Evolutionary conservation across 2,888 invertebrate genomes (phyloP).

Genomic region (Drosophila tanythrix): DNA sequence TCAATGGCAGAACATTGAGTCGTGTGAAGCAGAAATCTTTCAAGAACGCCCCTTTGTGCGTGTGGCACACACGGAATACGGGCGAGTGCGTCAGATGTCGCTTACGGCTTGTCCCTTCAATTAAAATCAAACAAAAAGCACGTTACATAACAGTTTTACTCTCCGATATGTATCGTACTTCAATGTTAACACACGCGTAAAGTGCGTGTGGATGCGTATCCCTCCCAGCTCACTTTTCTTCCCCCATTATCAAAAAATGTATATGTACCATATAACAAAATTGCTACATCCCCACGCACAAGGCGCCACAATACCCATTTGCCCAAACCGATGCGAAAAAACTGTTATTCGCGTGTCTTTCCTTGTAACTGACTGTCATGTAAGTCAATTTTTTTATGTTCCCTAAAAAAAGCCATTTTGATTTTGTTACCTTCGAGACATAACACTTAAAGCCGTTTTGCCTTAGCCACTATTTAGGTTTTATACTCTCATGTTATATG

Average conservation of each 20-base stretch:
- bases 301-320: conserved; percentile 1
- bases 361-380: conserved; percentile 3
- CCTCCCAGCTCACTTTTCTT: background rate
- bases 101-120: conserved; percentile 56
- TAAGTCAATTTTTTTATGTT: conserved; percentile 1
- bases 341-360: conserved; percentile 3
- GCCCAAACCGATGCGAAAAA: background rate
- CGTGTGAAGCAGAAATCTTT: conserved; percentile 22
- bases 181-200: conserved; percentile 59
- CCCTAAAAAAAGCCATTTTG: background rate
- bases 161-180: conserved; percentile 44
- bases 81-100: conserved; percentile 43
- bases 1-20: conserved; percentile 35
- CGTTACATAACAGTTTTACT: conserved; percentile 12
- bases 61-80: background rate
- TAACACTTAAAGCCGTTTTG: background rate
- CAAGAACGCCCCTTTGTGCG: background rate
- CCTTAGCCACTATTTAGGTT: background rate
- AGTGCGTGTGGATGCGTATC: conserved; percentile 24
- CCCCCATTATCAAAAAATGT: background rate
- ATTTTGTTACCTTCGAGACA: background rate
- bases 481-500: background rate
- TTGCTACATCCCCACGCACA: conserved; percentile 3
- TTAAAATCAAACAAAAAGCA: conserved; percentile 69
- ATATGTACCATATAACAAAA: background rate